phyloP scores from a whole-genome alignment of 2,113 vertebrate species.

The Cardinalis cardinalis region DNA sequence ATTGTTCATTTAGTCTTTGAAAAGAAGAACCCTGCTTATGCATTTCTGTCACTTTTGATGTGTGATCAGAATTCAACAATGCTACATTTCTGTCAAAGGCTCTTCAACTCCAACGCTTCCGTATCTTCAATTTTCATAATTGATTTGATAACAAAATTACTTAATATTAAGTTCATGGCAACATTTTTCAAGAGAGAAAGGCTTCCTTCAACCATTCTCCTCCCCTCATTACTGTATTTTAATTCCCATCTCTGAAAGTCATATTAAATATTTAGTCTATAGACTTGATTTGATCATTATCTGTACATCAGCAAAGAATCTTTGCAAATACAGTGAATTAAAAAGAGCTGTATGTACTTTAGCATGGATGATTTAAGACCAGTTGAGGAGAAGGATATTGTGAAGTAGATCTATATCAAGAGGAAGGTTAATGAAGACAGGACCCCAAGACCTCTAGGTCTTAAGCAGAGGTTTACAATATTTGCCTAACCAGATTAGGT shows the following conservation, averaged over 20 bases:
- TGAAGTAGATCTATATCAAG: not conserved
- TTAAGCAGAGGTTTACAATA: not conserved
- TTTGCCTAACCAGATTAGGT: not conserved
- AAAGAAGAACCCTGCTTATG: not conserved
- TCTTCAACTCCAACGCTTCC: not conserved
- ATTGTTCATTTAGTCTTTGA: not conserved
- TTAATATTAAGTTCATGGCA: not conserved
- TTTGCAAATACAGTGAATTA: not conserved
- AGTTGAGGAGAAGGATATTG: not conserved
- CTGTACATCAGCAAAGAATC: not conserved
- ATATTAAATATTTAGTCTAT: not conserved
- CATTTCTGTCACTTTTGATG: slow-evolving; percentile 41
- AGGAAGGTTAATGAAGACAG: not conserved
- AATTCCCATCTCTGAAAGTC: not conserved
- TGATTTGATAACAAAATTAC: slow-evolving; percentile 35
- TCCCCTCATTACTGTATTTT: not conserved
- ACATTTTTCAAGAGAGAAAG: not conserved
- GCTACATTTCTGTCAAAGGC: slow-evolving; percentile 2
- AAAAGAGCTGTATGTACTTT: not conserved
- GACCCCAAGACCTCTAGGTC: not conserved
- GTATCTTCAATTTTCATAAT: slow-evolving; percentile 36
- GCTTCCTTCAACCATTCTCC: not conserved
- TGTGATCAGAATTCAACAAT: slow-evolving; percentile 22
- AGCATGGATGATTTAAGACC: not conserved
- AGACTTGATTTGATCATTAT: not conserved